Evolutionary conservation across 2,797 vertebrate species (phyloP).

Genomic region (Huso huso): DNA sequence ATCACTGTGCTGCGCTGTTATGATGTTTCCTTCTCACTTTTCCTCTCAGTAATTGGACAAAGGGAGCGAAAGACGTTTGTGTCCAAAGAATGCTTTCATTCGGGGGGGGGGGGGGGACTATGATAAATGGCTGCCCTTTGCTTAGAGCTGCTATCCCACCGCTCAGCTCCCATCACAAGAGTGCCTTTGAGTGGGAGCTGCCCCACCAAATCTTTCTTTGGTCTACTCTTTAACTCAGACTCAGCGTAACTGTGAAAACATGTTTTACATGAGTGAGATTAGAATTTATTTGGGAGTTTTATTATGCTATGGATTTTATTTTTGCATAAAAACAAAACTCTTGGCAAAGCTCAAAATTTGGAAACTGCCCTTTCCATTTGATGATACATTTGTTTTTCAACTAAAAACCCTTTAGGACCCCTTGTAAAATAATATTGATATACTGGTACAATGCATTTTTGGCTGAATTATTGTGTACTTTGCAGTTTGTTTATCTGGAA

Average conservation of each 20-base stretch:
- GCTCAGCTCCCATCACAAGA: constrained; percentile 70
- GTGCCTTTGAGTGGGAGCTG: constrained; percentile 56
- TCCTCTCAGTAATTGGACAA: constrained; percentile 81
- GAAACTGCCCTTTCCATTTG: too few relatives aligned
- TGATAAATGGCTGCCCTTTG: constrained; percentile 91
- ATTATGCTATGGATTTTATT: too few relatives aligned
- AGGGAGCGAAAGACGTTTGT: constrained; percentile 84
- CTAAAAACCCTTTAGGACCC: too few relatives aligned
- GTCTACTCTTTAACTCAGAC: constrained; percentile 48
- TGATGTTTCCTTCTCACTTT: constrained; percentile 79
- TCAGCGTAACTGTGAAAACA: background rate
- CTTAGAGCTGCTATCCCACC: constrained; percentile 66
- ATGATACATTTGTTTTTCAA: too few relatives aligned
- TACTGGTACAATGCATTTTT: too few relatives aligned
- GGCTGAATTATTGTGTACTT: too few relatives aligned
- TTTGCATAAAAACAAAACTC: too few relatives aligned
- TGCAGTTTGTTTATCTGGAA: too few relatives aligned
- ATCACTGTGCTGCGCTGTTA: constrained; percentile 64
- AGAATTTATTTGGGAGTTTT: too few relatives aligned
- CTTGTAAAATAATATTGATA: too few relatives aligned
- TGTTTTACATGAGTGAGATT: too few relatives aligned
- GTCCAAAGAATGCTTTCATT: constrained; percentile 85
- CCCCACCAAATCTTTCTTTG: constrained; percentile 65
- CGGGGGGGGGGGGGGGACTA: constrained; percentile 42
- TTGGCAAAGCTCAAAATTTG: too few relatives aligned